Conservation (phyloP, 1,140 invertebrate genomes). For the Rhagoletis pomonella region DNA sequence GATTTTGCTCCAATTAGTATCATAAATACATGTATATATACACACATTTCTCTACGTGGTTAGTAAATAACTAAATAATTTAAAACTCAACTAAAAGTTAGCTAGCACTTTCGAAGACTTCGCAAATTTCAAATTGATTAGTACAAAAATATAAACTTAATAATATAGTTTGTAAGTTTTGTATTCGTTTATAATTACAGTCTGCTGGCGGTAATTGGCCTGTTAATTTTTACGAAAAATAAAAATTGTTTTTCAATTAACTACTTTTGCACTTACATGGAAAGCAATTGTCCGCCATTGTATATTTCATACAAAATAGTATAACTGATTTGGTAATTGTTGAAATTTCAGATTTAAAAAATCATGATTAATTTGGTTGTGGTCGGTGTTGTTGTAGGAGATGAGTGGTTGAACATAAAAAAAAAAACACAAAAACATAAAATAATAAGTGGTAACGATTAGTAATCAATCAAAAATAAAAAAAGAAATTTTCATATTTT, state of each 20-base stretch:
- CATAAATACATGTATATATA: neutral
- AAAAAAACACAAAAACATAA: conserved; percentile 51
- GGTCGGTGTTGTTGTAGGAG: neutral
- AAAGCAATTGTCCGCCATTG: conserved; percentile 73
- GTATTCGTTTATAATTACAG: conserved; percentile 21
- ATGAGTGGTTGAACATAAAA: conserved; percentile 23
- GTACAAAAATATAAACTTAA: neutral
- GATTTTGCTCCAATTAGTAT: neutral
- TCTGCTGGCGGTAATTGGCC: neutral
- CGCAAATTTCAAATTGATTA: neutral
- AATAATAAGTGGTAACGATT: neutral
- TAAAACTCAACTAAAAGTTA: neutral
- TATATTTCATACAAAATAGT: conserved; percentile 70
- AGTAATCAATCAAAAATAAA: too few species aligned
- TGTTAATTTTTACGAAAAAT: neutral
- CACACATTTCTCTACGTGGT: conserved; percentile 42
- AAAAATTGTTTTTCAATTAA: conserved; percentile 28
- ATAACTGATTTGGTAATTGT: conserved; percentile 62
- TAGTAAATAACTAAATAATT: neutral
- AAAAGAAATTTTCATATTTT: too few species aligned
- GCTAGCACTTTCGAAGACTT: neutral
- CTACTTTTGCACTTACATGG: conserved; percentile 71
- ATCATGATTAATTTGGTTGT: neutral
- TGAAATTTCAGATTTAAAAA: neutral
- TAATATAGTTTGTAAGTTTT: neutral